These are phyloP conservation scores for Girardinichthys multiradiatus DNA, from an alignment of 2,113 vertebrate species.

Conservation along the genomic window DNA sequence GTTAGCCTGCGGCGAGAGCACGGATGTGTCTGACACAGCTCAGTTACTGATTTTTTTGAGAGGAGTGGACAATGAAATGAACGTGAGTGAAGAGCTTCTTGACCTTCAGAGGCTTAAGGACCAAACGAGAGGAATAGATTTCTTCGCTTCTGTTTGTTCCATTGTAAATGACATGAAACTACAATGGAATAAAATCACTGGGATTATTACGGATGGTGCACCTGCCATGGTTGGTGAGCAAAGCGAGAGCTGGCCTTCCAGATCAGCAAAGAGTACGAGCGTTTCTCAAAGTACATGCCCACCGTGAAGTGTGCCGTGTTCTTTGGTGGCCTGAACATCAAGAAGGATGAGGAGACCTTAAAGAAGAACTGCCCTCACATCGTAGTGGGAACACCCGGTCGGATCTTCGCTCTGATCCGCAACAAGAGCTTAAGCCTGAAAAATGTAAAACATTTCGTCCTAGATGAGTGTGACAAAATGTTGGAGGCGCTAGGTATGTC, in stretches of 20 bases:
- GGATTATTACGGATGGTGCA: no score
- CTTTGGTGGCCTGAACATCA: conserved; percentile 88
- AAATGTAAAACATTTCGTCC: conserved; percentile 89
- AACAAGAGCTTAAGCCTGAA: conserved; percentile 84
- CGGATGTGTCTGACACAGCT: no score
- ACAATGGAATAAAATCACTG: no score
- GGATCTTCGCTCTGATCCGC: conserved; percentile 85
- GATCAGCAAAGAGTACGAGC: conserved; percentile 91
- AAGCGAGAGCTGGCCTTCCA: conserved; percentile 91
- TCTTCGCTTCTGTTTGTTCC: no score
- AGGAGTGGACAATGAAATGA: no score
- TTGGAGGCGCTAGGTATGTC: conserved; percentile 86
- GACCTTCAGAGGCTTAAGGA: no score
- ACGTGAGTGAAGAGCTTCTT: no score
- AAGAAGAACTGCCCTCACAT: conserved; percentile 90
- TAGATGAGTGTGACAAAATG: conserved; percentile 93
- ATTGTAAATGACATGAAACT: no score
- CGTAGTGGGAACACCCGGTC: conserved; percentile 87
- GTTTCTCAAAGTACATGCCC: conserved; percentile 93
- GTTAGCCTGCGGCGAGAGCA: no score
- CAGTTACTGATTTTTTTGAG: no score
- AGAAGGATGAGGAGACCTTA: conserved; percentile 87
- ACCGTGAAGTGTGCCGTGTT: conserved; percentile 87
- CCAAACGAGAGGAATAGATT: no score
- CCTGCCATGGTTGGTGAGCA: no score